Evolutionary conservation across 2,888 invertebrate genomes (phyloP).

Genomic region (Plebejus argus): DNA sequence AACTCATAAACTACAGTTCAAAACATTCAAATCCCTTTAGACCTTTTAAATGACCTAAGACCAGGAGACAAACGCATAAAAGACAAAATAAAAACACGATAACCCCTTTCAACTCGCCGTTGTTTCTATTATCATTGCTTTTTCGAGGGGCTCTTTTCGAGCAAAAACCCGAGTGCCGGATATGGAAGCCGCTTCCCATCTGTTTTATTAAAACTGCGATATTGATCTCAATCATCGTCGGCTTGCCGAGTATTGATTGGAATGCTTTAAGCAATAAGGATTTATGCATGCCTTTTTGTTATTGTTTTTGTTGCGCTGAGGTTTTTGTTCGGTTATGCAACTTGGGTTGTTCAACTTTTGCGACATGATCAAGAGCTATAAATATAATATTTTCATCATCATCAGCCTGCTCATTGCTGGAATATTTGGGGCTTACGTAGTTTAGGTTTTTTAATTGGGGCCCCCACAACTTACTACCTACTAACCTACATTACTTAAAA

Average conservation of each 20-base stretch:
- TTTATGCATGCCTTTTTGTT: slow-evolving; percentile 15
- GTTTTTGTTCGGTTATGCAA: slow-evolving; percentile 4
- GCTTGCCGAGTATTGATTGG: slow-evolving; percentile 43
- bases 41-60: slow-evolving; percentile 1
- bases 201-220: slow-evolving; percentile 78
- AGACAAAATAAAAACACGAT: slow-evolving; percentile 67
- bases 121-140: slow-evolving; percentile 77
- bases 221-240: slow-evolving; percentile 67
- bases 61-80: slow-evolving; percentile 1
- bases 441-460: too few relatives aligned
- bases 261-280: slow-evolving; percentile 20
- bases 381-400: not conserved
- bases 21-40: not conserved
- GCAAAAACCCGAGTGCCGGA: slow-evolving; percentile 70
- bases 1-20: not conserved
- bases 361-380: not conserved
- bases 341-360: not conserved
- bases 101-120: slow-evolving; percentile 70
- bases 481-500: too few relatives aligned
- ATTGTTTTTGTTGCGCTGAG: not conserved
- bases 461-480: too few relatives aligned
- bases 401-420: not conserved
- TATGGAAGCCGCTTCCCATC: slow-evolving; percentile 70
- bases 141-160: slow-evolving; percentile 66
- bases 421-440: not conserved